Conservation (phyloP, 2,113 vertebrate genomes). For the Oophaga pumilio region DNA sequence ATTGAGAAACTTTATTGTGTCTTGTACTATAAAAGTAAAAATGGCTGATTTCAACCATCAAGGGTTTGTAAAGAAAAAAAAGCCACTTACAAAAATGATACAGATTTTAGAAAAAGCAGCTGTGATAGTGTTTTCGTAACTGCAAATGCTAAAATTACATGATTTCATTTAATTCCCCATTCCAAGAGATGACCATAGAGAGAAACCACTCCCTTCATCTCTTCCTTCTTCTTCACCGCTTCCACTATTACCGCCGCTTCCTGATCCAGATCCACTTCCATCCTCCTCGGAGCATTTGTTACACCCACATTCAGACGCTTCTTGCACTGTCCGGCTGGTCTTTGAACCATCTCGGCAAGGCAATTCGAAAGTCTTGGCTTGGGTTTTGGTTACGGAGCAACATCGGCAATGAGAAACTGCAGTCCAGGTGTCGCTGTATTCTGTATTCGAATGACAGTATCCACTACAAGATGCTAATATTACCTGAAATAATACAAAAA, state of each 20-base stretch:
- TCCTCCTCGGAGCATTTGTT: background rate
- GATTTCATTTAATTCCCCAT: background rate
- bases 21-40: background rate
- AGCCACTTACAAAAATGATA: background rate
- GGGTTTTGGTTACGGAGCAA: conserved; percentile 29
- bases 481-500: conserved; percentile 19
- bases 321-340: background rate
- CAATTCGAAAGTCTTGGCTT: conserved; percentile 33
- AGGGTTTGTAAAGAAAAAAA: background rate
- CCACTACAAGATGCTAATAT: conserved; percentile 30
- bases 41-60: background rate
- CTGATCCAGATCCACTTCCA: background rate
- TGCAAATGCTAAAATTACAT: background rate
- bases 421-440: background rate
- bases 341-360: conserved; percentile 26
- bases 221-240: background rate
- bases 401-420: conserved; percentile 29
- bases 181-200: conserved; percentile 1
- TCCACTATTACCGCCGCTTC: background rate
- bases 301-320: conserved; percentile 3
- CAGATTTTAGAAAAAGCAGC: background rate
- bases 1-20: background rate
- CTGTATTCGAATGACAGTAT: conserved; percentile 43
- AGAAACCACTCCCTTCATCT: background rate
- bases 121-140: background rate